These are phyloP conservation scores for Mycetomoellerius zeteki DNA, from an alignment of 1,140 invertebrate genomes.

Conservation along the genomic window DNA sequence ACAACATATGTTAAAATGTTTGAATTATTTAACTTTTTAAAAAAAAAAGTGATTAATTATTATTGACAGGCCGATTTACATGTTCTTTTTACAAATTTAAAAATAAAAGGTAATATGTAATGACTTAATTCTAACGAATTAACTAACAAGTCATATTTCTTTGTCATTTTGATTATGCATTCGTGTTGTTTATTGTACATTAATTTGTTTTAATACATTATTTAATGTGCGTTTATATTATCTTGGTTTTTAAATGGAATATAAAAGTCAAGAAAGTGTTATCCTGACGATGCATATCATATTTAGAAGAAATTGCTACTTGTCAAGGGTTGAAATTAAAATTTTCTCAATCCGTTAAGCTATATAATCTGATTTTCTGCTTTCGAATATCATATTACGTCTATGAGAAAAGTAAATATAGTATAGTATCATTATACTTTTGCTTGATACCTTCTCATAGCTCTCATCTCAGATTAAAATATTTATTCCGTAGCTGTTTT, in stretches of 20 bases:
- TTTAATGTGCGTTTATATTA: not conserved
- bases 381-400: not conserved
- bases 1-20: not conserved
- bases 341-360: conserved; percentile 10
- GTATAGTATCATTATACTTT: not conserved
- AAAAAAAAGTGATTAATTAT: not conserved
- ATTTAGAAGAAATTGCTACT: not conserved
- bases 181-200: not conserved
- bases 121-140: not conserved
- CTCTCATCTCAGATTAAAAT: conserved; percentile 35
- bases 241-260: not conserved
- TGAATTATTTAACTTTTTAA: not conserved
- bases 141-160: not conserved
- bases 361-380: conserved; percentile 17
- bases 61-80: not conserved
- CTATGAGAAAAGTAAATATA: conserved; percentile 14
- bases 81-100: not conserved
- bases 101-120: not conserved
- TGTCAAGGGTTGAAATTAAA: not conserved
- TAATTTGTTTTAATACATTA: not conserved
- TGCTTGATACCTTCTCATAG: not conserved
- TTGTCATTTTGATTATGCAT: not conserved
- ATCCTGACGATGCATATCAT: not conserved
- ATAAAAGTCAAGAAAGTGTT: not conserved
- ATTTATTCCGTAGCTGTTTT: conserved; percentile 1